A percentile compares a stretch with the other conserved stretches of the same genome.
Evolutionary conservation across 1,140 invertebrate species (phyloP).

Genomic region (Drosophila tropicalis): DNA sequence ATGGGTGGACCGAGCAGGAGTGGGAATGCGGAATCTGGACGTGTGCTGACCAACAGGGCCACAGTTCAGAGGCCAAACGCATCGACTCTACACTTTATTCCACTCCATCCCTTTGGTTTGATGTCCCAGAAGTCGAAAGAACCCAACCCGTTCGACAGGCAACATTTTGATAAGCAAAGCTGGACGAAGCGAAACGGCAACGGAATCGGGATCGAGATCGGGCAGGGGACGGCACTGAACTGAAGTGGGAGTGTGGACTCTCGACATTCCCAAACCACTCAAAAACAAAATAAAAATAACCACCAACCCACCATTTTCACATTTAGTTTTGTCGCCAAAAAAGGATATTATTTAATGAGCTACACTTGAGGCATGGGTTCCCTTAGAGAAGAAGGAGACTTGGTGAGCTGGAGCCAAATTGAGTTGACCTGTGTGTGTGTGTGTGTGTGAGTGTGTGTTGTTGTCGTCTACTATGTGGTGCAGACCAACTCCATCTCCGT

Average conservation of each 20-base stretch:
- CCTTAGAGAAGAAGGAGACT: slow-evolving; percentile 7
- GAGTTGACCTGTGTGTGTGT: slow-evolving; percentile 62
- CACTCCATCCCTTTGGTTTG: slow-evolving; percentile 12
- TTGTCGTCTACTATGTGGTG: too few relatives aligned
- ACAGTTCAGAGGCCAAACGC: slow-evolving; percentile 77
- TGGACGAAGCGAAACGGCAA: slow-evolving; percentile 20
- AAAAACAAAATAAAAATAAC: slow-evolving; percentile 24
- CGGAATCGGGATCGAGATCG: background rate
- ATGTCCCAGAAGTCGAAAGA: slow-evolving; percentile 60
- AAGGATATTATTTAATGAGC: slow-evolving; percentile 82
- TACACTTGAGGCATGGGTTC: slow-evolving; percentile 66
- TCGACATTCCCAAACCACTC: background rate
- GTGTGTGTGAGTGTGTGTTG: background rate
- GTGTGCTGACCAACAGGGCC: slow-evolving; percentile 69
- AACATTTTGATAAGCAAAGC: slow-evolving; percentile 76
- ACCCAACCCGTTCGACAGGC: slow-evolving; percentile 65
- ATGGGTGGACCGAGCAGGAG: background rate
- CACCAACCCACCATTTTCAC: slow-evolving; percentile 10
- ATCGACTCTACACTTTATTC: slow-evolving; percentile 55
- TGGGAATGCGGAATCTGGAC: slow-evolving; percentile 32
- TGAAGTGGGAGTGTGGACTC: too few relatives aligned
- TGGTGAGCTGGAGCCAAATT: slow-evolving; percentile 47
- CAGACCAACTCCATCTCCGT: background rate
- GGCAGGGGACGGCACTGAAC: background rate
- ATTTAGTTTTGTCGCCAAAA: slow-evolving; percentile 50